These are phyloP conservation scores for Crenichthys baileyi DNA, from an alignment of 2,797 vertebrate genomes.

Conservation along the genomic window DNA sequence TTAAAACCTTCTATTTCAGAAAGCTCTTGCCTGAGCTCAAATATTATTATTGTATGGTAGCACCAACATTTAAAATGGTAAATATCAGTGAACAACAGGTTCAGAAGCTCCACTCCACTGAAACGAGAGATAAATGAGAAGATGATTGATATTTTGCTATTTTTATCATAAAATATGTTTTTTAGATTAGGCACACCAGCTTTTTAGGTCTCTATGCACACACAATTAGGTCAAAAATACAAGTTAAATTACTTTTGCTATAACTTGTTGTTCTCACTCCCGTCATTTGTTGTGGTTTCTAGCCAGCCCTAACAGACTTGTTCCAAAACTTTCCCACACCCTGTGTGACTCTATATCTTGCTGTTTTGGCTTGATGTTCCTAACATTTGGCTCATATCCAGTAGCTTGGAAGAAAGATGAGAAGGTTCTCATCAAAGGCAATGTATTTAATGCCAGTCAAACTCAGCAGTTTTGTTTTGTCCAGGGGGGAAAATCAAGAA, in stretches of 20 bases:
- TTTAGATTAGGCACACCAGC: not conserved
- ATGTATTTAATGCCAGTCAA: not conserved
- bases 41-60: not conserved
- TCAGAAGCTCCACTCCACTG: not conserved
- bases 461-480: not conserved
- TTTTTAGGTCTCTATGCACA: not conserved
- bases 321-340: slow-evolving; percentile 13
- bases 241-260: not conserved
- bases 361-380: slow-evolving; percentile 5
- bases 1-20: not conserved
- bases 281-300: not conserved
- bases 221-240: not conserved
- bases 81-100: not conserved
- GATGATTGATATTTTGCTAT: not conserved
- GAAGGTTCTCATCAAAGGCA: not conserved
- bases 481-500: not conserved
- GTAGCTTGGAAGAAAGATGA: not conserved
- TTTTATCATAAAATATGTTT: not conserved
- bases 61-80: not conserved
- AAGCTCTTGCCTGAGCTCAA: not conserved
- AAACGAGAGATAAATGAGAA: not conserved
- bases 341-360: not conserved
- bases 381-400: not conserved
- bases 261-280: not conserved
- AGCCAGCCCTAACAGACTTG: not conserved